Percentiles rank a stretch among this genome's conserved stretches.
Evolutionary conservation across 2,113 vertebrate genomes (phyloP).

Genomic region (Hemicordylus capensis): DNA sequence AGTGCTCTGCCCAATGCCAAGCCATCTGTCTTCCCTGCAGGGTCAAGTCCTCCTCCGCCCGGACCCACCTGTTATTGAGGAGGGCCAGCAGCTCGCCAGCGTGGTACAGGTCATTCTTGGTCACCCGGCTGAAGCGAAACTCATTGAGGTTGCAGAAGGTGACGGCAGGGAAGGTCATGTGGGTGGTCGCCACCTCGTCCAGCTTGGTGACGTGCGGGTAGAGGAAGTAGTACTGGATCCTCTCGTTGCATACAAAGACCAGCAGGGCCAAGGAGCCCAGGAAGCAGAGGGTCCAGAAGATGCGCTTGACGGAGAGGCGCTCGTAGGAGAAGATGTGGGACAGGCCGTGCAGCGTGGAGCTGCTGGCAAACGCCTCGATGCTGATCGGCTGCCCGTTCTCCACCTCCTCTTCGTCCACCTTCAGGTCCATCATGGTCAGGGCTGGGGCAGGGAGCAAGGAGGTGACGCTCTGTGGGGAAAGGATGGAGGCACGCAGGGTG

Average conservation of each 20-base stretch:
- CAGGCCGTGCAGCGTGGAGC: conserved; percentile 97
- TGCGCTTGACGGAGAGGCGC: conserved; percentile 90
- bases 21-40: not conserved
- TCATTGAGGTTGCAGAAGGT: conserved; percentile 99
- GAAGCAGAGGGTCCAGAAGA: conserved; percentile 94
- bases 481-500: not conserved
- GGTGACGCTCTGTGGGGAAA: not conserved
- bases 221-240: conserved; percentile 95
- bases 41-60: conserved; percentile 48
- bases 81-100: conserved; percentile 95
- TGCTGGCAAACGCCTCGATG: conserved; percentile 95
- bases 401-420: conserved; percentile 90
- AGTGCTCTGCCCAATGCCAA: not conserved
- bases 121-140: conserved; percentile 95
- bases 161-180: conserved; percentile 91
- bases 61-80: conserved; percentile 93
- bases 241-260: conserved; percentile 91
- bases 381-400: conserved; percentile 87
- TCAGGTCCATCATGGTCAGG: conserved; percentile 89
- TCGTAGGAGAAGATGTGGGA: conserved; percentile 98
- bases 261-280: conserved; percentile 89
- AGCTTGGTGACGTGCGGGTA: conserved; percentile 98
- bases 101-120: conserved; percentile 98
- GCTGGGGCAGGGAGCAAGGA: conserved; percentile 1
- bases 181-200: conserved; percentile 89